Conservation (phyloP, 2,888 invertebrate species). For the Junonia oenone region DNA sequence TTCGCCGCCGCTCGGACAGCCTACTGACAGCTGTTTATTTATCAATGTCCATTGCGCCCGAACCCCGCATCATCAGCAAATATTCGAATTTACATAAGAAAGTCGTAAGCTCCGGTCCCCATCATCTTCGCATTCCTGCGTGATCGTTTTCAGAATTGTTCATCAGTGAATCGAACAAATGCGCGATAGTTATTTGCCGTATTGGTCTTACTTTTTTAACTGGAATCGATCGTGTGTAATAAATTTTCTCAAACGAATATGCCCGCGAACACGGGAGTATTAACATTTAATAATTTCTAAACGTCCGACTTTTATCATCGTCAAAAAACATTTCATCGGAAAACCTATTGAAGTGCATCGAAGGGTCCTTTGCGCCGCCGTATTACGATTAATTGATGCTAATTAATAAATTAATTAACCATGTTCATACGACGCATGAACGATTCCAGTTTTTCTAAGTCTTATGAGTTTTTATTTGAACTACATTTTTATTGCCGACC, state of each 20-base stretch:
- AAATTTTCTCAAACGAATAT: slow-evolving; percentile 37
- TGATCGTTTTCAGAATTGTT: slow-evolving; percentile 40
- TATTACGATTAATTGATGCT: slow-evolving; percentile 71
- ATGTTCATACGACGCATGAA: slow-evolving; percentile 67
- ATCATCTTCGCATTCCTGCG: slow-evolving; percentile 36
- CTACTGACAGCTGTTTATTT: slow-evolving; percentile 67
- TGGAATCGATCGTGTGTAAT: slow-evolving; percentile 21
- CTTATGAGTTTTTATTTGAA: slow-evolving; percentile 43
- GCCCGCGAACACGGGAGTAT: slow-evolving; percentile 48
- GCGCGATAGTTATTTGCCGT: slow-evolving; percentile 39
- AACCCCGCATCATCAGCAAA: slow-evolving; percentile 48
- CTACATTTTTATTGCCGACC: slow-evolving; percentile 54
- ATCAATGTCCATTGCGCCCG: slow-evolving; percentile 54
- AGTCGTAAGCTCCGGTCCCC: slow-evolving; percentile 29
- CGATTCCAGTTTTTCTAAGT: slow-evolving; percentile 56
- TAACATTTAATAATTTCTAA: slow-evolving; percentile 41
- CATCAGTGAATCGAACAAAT: slow-evolving; percentile 48
- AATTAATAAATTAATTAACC: slow-evolving; percentile 77
- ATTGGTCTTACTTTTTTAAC: slow-evolving; percentile 32
- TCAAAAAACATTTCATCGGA: slow-evolving; percentile 58
- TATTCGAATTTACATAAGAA: slow-evolving; percentile 52
- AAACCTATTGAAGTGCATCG: slow-evolving; percentile 60
- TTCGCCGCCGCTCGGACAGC: slow-evolving; percentile 52
- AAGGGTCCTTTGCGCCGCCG: slow-evolving; percentile 45
- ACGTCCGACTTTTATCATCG: slow-evolving; percentile 38